Conservation (phyloP, 1,140 invertebrate species). For the Panulirus ornatus region DNA sequence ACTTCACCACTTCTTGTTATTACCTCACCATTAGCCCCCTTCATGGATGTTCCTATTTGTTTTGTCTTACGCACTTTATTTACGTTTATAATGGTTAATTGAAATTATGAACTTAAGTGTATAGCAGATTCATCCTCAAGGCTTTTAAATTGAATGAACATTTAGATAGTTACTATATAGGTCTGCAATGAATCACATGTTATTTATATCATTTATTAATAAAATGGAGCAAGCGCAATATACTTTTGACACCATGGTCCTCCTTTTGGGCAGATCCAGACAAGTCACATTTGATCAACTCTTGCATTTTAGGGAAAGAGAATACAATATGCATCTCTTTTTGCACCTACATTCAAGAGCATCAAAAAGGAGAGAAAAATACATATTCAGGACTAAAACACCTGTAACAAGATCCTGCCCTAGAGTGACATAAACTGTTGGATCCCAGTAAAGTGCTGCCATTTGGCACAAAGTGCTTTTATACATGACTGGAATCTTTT, state of each 20-base stretch:
- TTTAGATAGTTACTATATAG: too few relatives aligned
- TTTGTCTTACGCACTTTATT: too few relatives aligned
- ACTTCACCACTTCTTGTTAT: too few relatives aligned
- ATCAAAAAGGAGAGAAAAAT: background rate
- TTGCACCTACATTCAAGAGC: background rate
- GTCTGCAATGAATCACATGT: too few relatives aligned
- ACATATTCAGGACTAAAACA: background rate
- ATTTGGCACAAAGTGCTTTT: conserved; percentile 58
- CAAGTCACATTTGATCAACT: background rate
- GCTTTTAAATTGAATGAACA: too few relatives aligned
- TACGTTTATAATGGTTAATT: too few relatives aligned
- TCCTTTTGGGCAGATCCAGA: conserved; percentile 11
- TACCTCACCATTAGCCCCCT: too few relatives aligned
- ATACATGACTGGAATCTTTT: background rate
- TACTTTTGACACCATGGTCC: conserved; percentile 44
- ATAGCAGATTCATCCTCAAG: too few relatives aligned
- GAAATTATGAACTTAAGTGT: too few relatives aligned
- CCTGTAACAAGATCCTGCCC: background rate
- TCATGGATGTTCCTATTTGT: too few relatives aligned
- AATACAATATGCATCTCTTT: background rate
- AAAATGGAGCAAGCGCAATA: conserved; percentile 67
- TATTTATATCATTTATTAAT: conserved; percentile 54
- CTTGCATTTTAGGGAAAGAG: background rate
- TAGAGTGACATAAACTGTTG: too few relatives aligned
- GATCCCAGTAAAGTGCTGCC: conserved; percentile 38